These are phyloP conservation scores for Pogonus chalceus DNA, from an alignment of 1,140 invertebrate genomes.

Conservation along the genomic window DNA sequence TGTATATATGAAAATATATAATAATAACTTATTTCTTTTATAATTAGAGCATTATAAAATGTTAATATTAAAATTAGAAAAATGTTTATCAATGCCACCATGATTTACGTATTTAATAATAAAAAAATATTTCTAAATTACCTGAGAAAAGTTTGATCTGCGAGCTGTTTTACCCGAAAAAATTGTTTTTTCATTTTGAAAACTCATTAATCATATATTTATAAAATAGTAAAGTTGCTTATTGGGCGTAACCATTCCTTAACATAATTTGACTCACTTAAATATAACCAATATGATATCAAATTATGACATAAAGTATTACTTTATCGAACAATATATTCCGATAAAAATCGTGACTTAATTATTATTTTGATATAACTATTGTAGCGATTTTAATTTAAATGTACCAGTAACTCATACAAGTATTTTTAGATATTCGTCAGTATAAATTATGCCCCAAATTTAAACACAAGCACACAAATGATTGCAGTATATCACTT, in stretches of 20 bases:
- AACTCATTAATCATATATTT: neutral
- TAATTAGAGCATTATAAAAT: neutral
- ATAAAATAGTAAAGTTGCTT: neutral
- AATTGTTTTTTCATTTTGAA: slow-evolving; percentile 73
- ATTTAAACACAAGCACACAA: neutral
- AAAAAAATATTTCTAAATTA: slow-evolving; percentile 35
- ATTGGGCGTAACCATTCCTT: neutral
- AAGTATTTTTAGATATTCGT: neutral
- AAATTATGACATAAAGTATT: no score
- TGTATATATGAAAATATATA: neutral
- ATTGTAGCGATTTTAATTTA: no score
- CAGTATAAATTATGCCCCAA: neutral
- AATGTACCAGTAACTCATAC: no score
- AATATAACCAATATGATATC: no score
- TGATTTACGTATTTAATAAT: slow-evolving; percentile 8
- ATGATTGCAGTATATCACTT: neutral
- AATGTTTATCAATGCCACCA: no score
- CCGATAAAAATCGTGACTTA: no score
- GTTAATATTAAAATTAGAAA: neutral
- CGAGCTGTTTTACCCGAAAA: slow-evolving; percentile 76
- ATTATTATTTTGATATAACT: no score
- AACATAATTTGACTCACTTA: no score
- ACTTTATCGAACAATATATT: no score
- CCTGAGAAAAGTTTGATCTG: slow-evolving; percentile 81
- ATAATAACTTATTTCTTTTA: neutral